Base-by-base conservation (phyloP, 1,140 invertebrate species). In the Megathymus violae region DNA sequence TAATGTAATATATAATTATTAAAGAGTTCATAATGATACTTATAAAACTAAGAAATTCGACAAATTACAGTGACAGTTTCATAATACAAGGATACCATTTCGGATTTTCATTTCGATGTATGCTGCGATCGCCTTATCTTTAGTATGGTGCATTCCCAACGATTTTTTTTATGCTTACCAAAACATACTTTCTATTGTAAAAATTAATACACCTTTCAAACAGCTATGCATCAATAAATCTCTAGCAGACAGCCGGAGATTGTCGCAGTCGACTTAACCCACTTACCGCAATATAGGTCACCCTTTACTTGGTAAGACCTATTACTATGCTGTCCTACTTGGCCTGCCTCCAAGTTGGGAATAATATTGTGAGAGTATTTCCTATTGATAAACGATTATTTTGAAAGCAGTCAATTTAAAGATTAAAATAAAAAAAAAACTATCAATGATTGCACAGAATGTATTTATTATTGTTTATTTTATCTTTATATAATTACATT, bases 241-340 rank as follows among this genome's bases (percentile, higher is more conserved):
- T 4, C 10, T 7, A 11, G 1, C 34, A 1, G 7, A 10, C 10
- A 36, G n/a, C n/a, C n/a, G 1, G 7, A 36, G 10, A 36, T 36
- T 11, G 34, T 36, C 34, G 11, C 34, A 36, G 34, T 2, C 34
- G 10, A 36, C 34, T 36, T 48, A n/a, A 48, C 46, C 25, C 7
- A 34, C 34, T 36, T 36, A 36, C n/a, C 4, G 10, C n/a, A 36
- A 36, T 48, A 50, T 50, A 50, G 47, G 47, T 50, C 47, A 50
- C 47, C 47, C 47, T 50, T 50, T 50, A 31, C 2, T 22, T n/a
- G n/a, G 46, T 31, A 31, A 36, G 11, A 15, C 47, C 31, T 50
- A 36, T 27, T 36, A 16, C 36, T 36, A 34, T 31, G 14, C 44
- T 43, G 51, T 43, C 38, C 51, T 31, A 56, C 9, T 56, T 56